These are phyloP conservation scores for Poeciliopsis turrubarensis DNA, from an alignment of 2,113 vertebrate genomes.

Conservation along the genomic window DNA sequence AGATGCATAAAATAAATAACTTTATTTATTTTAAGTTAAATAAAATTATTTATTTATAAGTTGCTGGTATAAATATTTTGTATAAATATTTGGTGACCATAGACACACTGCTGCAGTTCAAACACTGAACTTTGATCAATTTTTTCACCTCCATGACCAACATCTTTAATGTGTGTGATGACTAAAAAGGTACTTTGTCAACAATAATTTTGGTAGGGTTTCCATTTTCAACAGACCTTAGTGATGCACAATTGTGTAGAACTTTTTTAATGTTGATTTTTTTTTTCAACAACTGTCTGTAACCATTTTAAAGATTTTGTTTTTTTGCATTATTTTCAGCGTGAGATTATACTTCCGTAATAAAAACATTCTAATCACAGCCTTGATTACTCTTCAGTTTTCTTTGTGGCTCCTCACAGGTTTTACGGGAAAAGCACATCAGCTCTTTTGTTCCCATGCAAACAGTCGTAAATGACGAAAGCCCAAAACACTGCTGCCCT, in stretches of 20 bases:
- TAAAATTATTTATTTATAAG: too few species aligned
- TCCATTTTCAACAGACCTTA: not conserved
- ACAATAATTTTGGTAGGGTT: too few species aligned
- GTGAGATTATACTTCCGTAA: not conserved
- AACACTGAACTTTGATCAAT: too few species aligned
- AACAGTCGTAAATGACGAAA: conserved; percentile 37
- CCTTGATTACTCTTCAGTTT: not conserved
- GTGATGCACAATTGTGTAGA: not conserved
- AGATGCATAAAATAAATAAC: too few species aligned
- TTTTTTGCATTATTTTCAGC: not conserved
- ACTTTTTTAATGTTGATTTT: not conserved
- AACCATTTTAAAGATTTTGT: not conserved
- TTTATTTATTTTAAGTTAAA: too few species aligned
- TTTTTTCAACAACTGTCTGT: not conserved
- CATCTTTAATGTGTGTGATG: not conserved
- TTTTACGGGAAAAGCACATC: not conserved
- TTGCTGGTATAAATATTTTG: too few species aligned
- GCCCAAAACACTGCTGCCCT: conserved; percentile 18
- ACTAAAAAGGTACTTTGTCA: not conserved
- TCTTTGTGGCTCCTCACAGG: not conserved
- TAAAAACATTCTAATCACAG: not conserved
- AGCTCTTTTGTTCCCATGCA: conserved; percentile 20
- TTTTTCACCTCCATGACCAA: too few species aligned
- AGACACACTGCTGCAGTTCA: too few species aligned
- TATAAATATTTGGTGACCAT: too few species aligned